Evolutionary conservation across 2,797 vertebrate genomes (phyloP).

Genomic region (Lithobates sylvaticus): DNA sequence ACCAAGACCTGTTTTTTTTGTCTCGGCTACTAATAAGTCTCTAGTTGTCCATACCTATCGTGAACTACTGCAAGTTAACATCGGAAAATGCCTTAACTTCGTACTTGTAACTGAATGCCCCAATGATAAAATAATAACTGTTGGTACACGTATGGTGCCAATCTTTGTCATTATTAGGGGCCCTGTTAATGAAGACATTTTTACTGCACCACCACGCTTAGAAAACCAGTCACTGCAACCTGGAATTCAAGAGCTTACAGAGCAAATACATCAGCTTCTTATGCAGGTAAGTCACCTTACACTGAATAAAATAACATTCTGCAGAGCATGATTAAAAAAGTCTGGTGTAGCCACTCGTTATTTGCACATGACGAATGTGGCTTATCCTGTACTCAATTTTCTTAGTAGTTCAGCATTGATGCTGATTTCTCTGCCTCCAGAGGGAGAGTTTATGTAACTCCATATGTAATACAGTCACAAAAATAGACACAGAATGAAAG

Average conservation of each 20-base stretch:
- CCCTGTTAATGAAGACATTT: conserved; percentile 95
- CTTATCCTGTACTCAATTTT: too few relatives aligned
- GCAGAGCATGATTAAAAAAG: too few relatives aligned
- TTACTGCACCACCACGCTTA: conserved; percentile 73
- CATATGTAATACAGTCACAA: too few relatives aligned
- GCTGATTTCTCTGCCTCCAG: too few relatives aligned
- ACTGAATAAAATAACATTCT: background rate
- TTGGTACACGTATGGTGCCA: conserved; percentile 17
- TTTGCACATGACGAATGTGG: too few relatives aligned
- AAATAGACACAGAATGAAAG: too few relatives aligned
- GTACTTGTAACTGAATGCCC: background rate
- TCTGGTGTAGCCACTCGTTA: too few relatives aligned
- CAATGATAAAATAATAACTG: background rate
- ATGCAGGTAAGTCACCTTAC: conserved; percentile 81
- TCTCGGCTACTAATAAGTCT: background rate
- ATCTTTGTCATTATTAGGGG: conserved; percentile 76
- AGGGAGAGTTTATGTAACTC: too few relatives aligned
- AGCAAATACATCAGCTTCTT: conserved; percentile 91
- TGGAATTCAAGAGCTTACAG: conserved; percentile 88
- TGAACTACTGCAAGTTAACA: background rate
- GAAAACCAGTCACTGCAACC: conserved; percentile 83
- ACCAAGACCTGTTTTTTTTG: too few relatives aligned
- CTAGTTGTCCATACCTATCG: background rate
- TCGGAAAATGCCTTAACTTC: background rate
- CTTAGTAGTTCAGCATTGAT: too few relatives aligned